phyloP scores from a whole-genome alignment of 2,888 invertebrate species.

The Matsumyia berberina region DNA sequence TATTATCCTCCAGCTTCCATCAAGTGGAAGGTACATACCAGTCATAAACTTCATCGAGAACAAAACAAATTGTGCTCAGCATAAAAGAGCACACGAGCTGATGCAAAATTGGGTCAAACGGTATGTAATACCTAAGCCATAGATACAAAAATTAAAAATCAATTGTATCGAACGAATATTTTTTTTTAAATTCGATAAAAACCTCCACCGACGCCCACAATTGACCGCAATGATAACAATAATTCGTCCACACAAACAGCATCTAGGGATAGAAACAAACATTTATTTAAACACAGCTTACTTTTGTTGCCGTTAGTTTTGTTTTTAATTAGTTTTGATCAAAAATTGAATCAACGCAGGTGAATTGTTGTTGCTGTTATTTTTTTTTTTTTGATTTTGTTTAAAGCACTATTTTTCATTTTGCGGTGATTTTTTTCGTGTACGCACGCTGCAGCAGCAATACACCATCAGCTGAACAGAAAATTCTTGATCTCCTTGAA shows the following conservation, averaged over 20 bases:
- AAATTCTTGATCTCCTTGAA: conserved; percentile 77
- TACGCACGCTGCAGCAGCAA: conserved; percentile 69
- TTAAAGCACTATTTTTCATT: conserved; percentile 56
- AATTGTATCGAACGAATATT: conserved; percentile 31
- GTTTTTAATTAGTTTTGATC: conserved; percentile 49
- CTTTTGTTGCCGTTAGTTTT: conserved; percentile 40
- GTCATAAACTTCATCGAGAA: conserved; percentile 46
- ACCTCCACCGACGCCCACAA: conserved; percentile 18
- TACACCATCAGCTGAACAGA: conserved; percentile 75
- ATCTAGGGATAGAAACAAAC: conserved; percentile 16
- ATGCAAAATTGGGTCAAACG: conserved; percentile 61
- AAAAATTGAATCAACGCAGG: conserved; percentile 62
- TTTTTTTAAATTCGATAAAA: conserved; percentile 42
- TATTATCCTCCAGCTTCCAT: conserved; percentile 60
- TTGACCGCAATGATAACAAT: conserved; percentile 14
- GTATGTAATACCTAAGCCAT: not conserved
- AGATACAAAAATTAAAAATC: conserved; percentile 14
- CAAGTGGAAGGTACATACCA: conserved; percentile 39
- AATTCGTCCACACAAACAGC: conserved; percentile 12
- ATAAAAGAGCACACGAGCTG: conserved; percentile 19
- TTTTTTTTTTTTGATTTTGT: conserved; percentile 49
- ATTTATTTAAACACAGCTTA: conserved; percentile 27
- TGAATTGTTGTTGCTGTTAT: conserved; percentile 56
- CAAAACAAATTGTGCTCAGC: conserved; percentile 37
- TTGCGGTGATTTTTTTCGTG: conserved; percentile 56